Base-by-base conservation (phyloP, 2,888 invertebrate genomes). In the Lordiphosa andalusiaca region DNA sequence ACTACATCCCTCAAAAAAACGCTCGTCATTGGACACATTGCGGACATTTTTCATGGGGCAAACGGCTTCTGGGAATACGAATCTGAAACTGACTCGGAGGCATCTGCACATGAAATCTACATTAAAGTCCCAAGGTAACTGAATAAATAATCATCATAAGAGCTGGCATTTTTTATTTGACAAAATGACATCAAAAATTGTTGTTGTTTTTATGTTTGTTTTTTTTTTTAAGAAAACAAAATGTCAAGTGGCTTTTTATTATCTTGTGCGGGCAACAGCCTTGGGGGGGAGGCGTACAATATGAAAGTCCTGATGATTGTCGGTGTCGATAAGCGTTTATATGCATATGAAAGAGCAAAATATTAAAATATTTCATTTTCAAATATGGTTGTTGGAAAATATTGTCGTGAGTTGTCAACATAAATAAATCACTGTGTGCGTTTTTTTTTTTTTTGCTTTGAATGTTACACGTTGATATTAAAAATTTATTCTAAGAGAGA, bases 101-200 rank as follows among this genome's bases (percentile, higher is more conserved):
- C 36, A 53, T 41, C 5, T 9, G 12, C 46, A 21, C 25, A 25
- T 19, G 52, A 55, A 57, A 53, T 68, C 58, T 77, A 70, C 67
- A 81, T 77, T 71, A 54, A 67, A 77, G 63, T 71, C 53, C 57
- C 77, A 78, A 81, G 77, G 77, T 81, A 81, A 77, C 44, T 58
- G 48, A 64, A 70, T 77, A 67, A 69, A 68, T 72, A 70, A 68
- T 70, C 49, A 57, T 69, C 66, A 67, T 60, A 78, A 66, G 69
- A 21, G 46, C 30, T 12, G 6, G 13, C 21, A 44, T n/a, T 30
- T 19, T 30, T 16, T 12, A 36, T 38, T 55, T 56, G 39, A 12
- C 12, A 23, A 56, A 47, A 58, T 40, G 36, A 41, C 16, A 35
- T 12, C 47, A 30, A 40, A 30, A 54, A 59, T 30, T 52, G 37